Evolutionary conservation across 1,140 invertebrate genomes (phyloP).

Genomic region (Aphidius gifuensis): DNA sequence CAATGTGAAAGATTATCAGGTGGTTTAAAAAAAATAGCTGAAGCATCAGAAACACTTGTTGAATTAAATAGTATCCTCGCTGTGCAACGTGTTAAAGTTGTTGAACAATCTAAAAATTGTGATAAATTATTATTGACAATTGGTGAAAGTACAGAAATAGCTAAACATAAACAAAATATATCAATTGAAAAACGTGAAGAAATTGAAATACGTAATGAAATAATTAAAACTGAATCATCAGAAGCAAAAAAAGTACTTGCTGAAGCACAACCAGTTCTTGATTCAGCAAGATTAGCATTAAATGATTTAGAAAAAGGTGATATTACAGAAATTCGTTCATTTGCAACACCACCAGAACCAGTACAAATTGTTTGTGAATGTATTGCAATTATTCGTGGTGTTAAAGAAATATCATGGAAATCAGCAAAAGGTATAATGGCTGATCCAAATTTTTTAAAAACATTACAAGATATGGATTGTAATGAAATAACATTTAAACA

Average conservation of each 20-base stretch:
- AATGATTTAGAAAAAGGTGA: conserved; percentile 81
- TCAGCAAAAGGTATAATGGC: conserved; percentile 86
- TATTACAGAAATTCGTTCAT: conserved; percentile 88
- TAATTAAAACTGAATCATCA: conserved; percentile 74
- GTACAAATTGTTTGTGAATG: conserved; percentile 87
- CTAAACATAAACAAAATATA: conserved; percentile 71
- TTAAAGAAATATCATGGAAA: conserved; percentile 86
- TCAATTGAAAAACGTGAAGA: conserved; percentile 74
- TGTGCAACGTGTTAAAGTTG: conserved; percentile 73
- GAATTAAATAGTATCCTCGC: conserved; percentile 72
- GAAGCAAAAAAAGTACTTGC: conserved; percentile 77
- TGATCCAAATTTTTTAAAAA: conserved; percentile 78
- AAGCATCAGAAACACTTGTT: conserved; percentile 71
- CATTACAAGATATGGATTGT: conserved; percentile 80
- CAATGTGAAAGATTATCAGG: conserved; percentile 48
- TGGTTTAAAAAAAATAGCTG: conserved; percentile 71
- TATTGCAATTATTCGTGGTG: conserved; percentile 75
- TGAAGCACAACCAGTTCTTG: conserved; percentile 76
- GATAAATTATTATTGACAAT: conserved; percentile 70
- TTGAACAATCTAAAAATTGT: conserved; percentile 72
- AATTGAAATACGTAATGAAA: conserved; percentile 73
- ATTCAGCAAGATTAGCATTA: conserved; percentile 74
- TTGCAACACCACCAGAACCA: conserved; percentile 83
- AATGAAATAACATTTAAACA: conserved; percentile 75
- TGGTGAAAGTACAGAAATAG: conserved; percentile 61